Base-by-base conservation (phyloP, 35 echinoderm and acorn worm genomes). In the Diadema setosum region DNA sequence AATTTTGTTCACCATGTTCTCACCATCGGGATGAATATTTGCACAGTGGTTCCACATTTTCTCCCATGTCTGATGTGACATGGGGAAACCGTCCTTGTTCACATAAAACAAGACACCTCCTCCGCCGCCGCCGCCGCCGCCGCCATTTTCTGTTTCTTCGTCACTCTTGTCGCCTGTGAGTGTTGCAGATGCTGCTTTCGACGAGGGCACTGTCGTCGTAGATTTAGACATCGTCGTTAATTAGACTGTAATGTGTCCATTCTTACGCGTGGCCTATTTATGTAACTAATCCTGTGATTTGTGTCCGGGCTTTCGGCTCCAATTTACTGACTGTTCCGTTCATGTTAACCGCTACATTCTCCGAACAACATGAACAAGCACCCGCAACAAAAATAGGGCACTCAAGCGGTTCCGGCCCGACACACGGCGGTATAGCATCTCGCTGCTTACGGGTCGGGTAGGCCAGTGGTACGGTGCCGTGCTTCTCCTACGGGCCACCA, bases 101-200 rank as follows among this genome's bases (percentile, higher is more conserved):
- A 99, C 96, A 48, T 99, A 99, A 80, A 99, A 94, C 23, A 99
- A 65, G 23, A 94, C 95, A 14, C 88, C 92, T 26, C 86, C 89
- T 24, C 56, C 65, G 26, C 82, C 92, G 4, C 59, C 58, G 26
- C 63, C 45, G 18, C 84, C 81, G 0, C 58, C 42, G 26, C 87
- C 87, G 25, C 86, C 30, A 16, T 94, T 82, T 1, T 85, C 69
- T n/a, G 81, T 44, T 24, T 84, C 46, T 45, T 75, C 73, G 27
- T 23, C n/a, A 7, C 30, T 67, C 5, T 67, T 34, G 29, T 67
- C 63, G 16, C 25, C 63, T 33, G 63, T 34, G 20, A 8, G 27
- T 12, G 63, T 15, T 18, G 63, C 37, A 33, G 24, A 27, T 67
- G 30, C 37, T 1, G 63, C 30, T 33, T 26, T 67, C 63, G 37